Base-by-base conservation (phyloP, 2,888 invertebrate genomes). In the Amblyteles armatorius region DNA sequence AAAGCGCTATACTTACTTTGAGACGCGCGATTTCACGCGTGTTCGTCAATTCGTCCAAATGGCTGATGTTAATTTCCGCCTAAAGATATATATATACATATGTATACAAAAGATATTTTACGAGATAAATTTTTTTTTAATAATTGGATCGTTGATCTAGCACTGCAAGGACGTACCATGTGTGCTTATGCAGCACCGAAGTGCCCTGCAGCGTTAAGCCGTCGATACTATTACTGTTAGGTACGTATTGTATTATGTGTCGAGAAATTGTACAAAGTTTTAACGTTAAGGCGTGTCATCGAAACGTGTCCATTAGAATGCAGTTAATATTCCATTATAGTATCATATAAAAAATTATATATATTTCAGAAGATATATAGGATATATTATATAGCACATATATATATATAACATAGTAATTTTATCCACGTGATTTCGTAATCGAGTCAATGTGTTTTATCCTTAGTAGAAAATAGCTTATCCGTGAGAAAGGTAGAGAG, bases 221-320 rank as follows among this genome's bases (percentile, higher is more conserved):
- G 26, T 26, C 57, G 57, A 65, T 67, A 55, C 22, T 63, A 74
- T 40, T 68, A 71, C 44, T 57, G 40, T 16, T 69, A 65, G 73
- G 57, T 84, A 57, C 19, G 57, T 84, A 57, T 57, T 50, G 63
- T 50, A 50, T 67, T 63, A 44, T 72, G 36, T 72, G 63, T 78
- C 63, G 65, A 36, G 65, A 60, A 80, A 83, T 83, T 83, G 83
- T 83, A 83, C 83, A 83, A 79, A 79, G 76, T 74, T 83, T 76
- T 79, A 65, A 57, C 26, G 71, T 22, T 50, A 74, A 36, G 9
- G 13, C 11, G 67, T 60, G 50, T 63, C 77, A 65, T 67, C 33
- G 19, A 74, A 78, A 84, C 57, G 50, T 79, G 74, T 80, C 78
- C 77, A 83, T 79, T 83, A 44, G 33, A 67, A 26, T 72, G 72